Evolutionary conservation across 2,113 vertebrate species (phyloP).

Genomic region (Trichechus manatus): DNA sequence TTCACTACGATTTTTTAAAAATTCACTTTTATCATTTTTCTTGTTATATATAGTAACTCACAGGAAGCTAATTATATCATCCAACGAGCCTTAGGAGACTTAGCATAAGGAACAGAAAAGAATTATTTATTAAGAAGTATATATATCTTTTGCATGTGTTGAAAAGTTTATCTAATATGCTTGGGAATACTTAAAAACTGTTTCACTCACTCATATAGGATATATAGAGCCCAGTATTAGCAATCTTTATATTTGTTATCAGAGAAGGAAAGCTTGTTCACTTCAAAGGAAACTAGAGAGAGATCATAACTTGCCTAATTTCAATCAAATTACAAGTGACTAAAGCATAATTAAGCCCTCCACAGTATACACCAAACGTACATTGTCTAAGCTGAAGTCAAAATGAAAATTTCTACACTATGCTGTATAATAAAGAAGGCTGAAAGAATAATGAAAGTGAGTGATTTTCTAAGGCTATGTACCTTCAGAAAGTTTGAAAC

Average conservation of each 20-base stretch:
- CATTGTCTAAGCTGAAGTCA: background rate
- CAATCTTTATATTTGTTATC: background rate
- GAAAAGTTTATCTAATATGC: background rate
- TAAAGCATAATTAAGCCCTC: background rate
- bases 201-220: background rate
- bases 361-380: background rate
- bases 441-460: background rate
- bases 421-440: background rate
- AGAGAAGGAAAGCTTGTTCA: background rate
- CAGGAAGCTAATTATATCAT: conserved; percentile 36
- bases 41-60: background rate
- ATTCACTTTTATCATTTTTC: background rate
- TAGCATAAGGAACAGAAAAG: background rate
- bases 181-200: conserved; percentile 21
- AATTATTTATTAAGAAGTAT: conserved; percentile 22
- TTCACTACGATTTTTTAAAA: background rate
- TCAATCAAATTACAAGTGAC: conserved; percentile 2
- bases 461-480: conserved; percentile 4
- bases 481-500: background rate
- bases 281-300: background rate
- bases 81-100: background rate
- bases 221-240: background rate
- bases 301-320: background rate
- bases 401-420: background rate
- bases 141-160: conserved; percentile 1